These are phyloP conservation scores for Echeneis naucrates DNA, from an alignment of 2,797 vertebrate genomes.

Conservation along the genomic window DNA sequence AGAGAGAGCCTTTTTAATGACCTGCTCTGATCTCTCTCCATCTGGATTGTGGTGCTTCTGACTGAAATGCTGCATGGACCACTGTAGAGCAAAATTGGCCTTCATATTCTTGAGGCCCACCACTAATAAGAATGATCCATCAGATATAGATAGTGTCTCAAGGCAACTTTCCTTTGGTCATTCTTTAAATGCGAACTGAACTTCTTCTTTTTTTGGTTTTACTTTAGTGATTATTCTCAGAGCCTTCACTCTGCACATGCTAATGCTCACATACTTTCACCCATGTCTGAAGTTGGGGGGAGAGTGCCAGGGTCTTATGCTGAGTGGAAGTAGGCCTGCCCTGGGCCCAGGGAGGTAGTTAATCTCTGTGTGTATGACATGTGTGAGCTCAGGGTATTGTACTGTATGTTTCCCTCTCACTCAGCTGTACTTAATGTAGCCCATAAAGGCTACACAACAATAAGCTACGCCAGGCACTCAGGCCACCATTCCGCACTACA, in stretches of 20 bases:
- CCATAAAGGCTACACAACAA: constrained; percentile 87
- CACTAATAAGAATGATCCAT: not conserved
- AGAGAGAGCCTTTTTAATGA: constrained; percentile 45
- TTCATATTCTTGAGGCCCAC: not conserved
- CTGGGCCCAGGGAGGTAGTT: constrained; percentile 77
- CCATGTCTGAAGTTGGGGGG: constrained; percentile 36
- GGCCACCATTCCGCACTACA: constrained; percentile 84
- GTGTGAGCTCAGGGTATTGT: constrained; percentile 84
- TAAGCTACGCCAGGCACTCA: constrained; percentile 83
- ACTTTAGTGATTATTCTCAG: constrained; percentile 19
- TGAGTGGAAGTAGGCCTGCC: constrained; percentile 72
- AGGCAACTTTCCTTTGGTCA: not conserved
- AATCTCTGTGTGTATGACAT: constrained; percentile 83
- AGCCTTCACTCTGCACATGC: not conserved
- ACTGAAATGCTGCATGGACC: constrained; percentile 21
- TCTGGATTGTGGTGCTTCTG: constrained; percentile 25
- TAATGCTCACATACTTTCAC: constrained; percentile 7
- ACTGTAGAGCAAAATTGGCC: constrained; percentile 7
- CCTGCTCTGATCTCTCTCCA: constrained; percentile 38
- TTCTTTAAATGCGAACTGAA: constrained; percentile 6
- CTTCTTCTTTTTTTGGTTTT: too few relatives aligned
- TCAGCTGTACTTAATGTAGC: constrained; percentile 87
- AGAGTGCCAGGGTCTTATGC: constrained; percentile 64
- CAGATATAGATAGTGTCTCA: not conserved
- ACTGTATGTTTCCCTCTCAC: constrained; percentile 85